A percentile compares a stretch with the other conserved stretches of the same genome.
Conservation (phyloP, 2,113 vertebrate species). For the Phyllostomus discolor region DNA sequence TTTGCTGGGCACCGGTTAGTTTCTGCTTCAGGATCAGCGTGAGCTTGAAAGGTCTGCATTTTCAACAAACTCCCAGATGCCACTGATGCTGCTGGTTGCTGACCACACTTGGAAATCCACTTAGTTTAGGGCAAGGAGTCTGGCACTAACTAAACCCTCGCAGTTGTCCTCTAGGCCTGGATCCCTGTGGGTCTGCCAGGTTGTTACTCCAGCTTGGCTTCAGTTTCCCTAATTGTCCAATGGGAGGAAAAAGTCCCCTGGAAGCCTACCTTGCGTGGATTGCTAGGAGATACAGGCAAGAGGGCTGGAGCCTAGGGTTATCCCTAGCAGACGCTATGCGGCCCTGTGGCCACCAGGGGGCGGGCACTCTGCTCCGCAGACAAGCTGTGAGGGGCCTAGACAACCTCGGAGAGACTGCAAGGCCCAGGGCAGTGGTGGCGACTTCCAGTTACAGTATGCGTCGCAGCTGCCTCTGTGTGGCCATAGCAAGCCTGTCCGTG, state of each 20-base stretch:
- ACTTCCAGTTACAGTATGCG: fast-evolving
- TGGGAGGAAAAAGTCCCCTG: neutral
- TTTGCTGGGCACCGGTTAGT: neutral
- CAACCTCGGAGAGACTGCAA: neutral
- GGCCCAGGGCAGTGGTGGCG: neutral
- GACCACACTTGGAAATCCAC: neutral
- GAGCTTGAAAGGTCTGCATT: too few relatives aligned
- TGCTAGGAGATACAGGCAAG: fast-evolving
- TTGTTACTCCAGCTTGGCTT: neutral
- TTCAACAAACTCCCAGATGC: too few relatives aligned
- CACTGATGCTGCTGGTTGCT: neutral
- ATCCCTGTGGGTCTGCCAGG: neutral
- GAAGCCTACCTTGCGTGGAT: neutral
- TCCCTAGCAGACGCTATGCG: neutral
- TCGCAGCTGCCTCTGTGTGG: neutral
- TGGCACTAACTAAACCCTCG: neutral
- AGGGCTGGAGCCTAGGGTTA: neutral
- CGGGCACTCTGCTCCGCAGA: neutral
- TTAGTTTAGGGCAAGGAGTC: neutral
- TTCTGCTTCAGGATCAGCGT: neutral
- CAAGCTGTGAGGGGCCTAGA: fast-evolving
- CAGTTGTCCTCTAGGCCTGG: neutral
- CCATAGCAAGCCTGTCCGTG: neutral
- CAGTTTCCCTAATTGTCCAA: neutral
- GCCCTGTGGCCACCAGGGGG: neutral